Evolutionary conservation across 2,113 vertebrate genomes (phyloP).

Genomic region (Xyliphius kryptos): DNA sequence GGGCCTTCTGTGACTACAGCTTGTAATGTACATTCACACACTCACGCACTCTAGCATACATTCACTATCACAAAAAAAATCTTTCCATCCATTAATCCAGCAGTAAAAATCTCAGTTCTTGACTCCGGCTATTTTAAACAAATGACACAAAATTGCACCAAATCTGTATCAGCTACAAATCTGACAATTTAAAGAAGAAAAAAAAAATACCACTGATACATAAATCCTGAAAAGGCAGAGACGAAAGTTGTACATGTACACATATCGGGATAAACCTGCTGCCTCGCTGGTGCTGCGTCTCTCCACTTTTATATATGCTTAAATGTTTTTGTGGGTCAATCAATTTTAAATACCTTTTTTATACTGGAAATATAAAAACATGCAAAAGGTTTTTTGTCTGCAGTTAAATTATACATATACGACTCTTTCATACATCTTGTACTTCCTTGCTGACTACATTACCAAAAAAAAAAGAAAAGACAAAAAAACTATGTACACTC

Average conservation of each 20-base stretch:
- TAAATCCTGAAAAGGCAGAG: too few species aligned
- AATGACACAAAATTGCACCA: too few species aligned
- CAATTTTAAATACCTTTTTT: constrained; percentile 77
- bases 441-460: constrained; percentile 86
- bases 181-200: too few species aligned
- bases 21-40: constrained; percentile 20
- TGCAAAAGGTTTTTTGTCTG: constrained; percentile 95
- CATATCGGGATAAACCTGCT: constrained; percentile 12
- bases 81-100: too few species aligned
- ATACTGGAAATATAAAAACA: constrained; percentile 96
- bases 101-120: too few species aligned
- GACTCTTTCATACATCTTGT: constrained; percentile 80
- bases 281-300: constrained; percentile 51
- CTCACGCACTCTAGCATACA: neutral
- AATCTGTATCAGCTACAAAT: too few species aligned
- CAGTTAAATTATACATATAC: constrained; percentile 98
- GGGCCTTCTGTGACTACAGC: constrained; percentile 30
- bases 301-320: constrained; percentile 61
- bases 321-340: constrained; percentile 57
- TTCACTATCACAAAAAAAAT: too few species aligned
- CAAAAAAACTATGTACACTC: constrained; percentile 84
- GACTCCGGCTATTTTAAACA: too few species aligned
- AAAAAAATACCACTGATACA: too few species aligned
- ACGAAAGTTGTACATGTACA: too few species aligned
- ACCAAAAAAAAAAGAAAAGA: constrained; percentile 55